Conservation (phyloP, 1,140 invertebrate genomes). For the Panulirus ornatus region DNA sequence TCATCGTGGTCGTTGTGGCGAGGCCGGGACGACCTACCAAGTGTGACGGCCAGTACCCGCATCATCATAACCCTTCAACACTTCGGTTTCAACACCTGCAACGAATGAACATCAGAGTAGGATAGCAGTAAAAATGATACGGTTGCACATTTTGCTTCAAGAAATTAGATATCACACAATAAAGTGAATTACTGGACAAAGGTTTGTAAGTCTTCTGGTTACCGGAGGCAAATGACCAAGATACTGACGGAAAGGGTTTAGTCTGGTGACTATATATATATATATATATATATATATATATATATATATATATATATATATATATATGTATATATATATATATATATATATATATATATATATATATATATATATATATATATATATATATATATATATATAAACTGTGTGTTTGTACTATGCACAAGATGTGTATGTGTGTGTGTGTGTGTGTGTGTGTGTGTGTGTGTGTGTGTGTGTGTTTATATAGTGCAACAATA, state of each 20-base stretch:
- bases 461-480: too few species aligned
- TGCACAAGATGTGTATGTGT: neutral
- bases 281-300: too few species aligned
- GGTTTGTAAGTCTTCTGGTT: neutral
- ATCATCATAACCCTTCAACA: slow-evolving; percentile 3
- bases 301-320: too few species aligned
- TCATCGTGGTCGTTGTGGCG: slow-evolving; percentile 37
- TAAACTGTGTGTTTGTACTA: neutral
- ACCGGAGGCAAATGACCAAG: too few species aligned
- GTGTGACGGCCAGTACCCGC: slow-evolving; percentile 51
- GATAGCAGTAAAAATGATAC: neutral
- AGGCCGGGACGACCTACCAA: slow-evolving; percentile 53
- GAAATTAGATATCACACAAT: neutral
- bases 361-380: too few species aligned
- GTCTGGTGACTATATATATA: too few species aligned
- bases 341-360: too few species aligned
- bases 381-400: too few species aligned
- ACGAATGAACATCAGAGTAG: neutral
- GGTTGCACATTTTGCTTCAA: neutral
- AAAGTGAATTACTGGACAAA: slow-evolving; percentile 22
- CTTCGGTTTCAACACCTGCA: neutral
- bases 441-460: neutral
- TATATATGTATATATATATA: too few species aligned
- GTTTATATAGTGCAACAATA: too few species aligned
- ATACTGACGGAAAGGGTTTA: too few species aligned